These are phyloP conservation scores for Poecile montanus DNA, from an alignment of 2,797 vertebrate species.

Conservation along the genomic window DNA sequence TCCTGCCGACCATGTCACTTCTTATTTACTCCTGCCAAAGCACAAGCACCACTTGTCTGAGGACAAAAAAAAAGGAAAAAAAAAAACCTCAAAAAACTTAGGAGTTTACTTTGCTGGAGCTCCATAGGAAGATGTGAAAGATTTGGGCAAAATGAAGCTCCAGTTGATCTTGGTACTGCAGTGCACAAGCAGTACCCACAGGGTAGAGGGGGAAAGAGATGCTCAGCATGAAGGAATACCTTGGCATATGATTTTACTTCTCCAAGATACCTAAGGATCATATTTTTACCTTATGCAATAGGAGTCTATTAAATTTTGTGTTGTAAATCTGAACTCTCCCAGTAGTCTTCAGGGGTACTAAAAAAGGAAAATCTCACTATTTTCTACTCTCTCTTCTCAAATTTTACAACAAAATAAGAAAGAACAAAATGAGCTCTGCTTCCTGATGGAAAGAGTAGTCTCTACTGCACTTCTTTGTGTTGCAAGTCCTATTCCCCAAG, in stretches of 20 bases:
- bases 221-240: not conserved
- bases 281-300: not conserved
- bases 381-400: not conserved
- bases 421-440: not conserved
- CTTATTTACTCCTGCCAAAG: conserved; percentile 26
- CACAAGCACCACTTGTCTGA: not conserved
- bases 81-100: not conserved
- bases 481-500: not conserved
- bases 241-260: not conserved
- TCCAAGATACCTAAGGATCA: not conserved
- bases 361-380: not conserved
- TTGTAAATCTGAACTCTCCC: not conserved
- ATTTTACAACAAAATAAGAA: conserved; percentile 1
- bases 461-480: not conserved
- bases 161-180: not conserved
- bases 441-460: not conserved
- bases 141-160: not conserved
- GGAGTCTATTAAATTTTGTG: not conserved
- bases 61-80: not conserved
- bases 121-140: not conserved
- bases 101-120: not conserved
- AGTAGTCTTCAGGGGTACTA: not conserved
- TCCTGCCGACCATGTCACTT: conserved; percentile 19
- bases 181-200: not conserved
- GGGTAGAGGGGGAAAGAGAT: not conserved